These are phyloP conservation scores for Coturnix japonica DNA, from an alignment of 2,113 vertebrate genomes.

Conservation along the genomic window DNA sequence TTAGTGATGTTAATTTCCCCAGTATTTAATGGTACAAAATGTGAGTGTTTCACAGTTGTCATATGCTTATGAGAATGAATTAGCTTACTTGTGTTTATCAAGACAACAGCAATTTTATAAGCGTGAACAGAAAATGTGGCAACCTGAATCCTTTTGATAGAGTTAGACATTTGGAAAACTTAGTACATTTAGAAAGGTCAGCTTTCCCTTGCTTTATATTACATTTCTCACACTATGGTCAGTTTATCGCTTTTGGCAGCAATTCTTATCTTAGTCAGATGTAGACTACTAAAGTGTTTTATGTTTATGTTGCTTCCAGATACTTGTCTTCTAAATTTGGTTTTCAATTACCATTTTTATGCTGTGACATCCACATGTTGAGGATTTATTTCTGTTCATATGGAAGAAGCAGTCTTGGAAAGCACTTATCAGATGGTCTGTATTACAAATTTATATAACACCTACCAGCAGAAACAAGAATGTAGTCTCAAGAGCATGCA, in stretches of 20 bases:
- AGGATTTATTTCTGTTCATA: conserved; percentile 13
- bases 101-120: not conserved
- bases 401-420: not conserved
- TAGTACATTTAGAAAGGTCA: not conserved
- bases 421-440: conserved; percentile 20
- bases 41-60: not conserved
- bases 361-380: conserved; percentile 2
- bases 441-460: not conserved
- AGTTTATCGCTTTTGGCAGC: not conserved
- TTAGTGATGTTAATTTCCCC: not conserved
- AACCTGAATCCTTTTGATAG: not conserved
- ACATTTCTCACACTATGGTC: not conserved
- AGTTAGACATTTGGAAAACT: not conserved
- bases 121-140: not conserved
- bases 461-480: conserved; percentile 12
- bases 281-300: not conserved
- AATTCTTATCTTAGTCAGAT: not conserved
- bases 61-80: not conserved
- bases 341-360: conserved; percentile 13
- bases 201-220: not conserved
- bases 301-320: not conserved
- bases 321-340: not conserved
- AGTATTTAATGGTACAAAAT: not conserved
- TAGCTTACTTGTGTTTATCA: not conserved
- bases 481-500: not conserved